Conservation (phyloP, 92 coral and sea anemone species). For the Parazoanthus swiftii region DNA sequence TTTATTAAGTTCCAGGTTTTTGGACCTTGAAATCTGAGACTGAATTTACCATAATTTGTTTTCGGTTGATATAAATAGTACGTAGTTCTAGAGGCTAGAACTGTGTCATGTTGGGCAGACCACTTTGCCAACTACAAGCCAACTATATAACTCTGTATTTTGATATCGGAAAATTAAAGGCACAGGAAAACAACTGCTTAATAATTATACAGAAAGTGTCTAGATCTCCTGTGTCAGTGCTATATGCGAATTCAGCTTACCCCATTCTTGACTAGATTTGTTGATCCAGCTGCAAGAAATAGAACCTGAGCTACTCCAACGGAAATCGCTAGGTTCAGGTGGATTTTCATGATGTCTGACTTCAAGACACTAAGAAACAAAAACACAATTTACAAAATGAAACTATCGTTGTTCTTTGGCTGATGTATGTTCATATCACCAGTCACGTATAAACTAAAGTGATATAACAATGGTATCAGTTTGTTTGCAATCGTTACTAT, state of each 20-base stretch:
- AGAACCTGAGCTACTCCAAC: constrained; percentile 62
- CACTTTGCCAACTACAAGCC: too few relatives aligned
- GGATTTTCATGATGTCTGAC: constrained; percentile 67
- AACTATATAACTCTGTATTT: too few relatives aligned
- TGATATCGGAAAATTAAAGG: background rate
- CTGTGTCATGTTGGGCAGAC: too few relatives aligned
- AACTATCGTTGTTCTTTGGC: background rate
- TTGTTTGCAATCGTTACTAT: background rate
- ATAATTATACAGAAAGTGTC: background rate
- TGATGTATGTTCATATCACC: background rate
- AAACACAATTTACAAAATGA: background rate
- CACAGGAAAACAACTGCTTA: background rate
- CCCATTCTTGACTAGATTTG: constrained; percentile 52
- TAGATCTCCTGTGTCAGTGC: background rate
- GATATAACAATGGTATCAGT: background rate
- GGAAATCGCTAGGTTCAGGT: constrained; percentile 62
- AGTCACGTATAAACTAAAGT: background rate
- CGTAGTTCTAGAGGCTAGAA: too few relatives aligned
- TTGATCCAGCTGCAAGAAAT: constrained; percentile 65
- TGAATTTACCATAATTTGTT: too few relatives aligned
- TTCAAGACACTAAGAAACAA: constrained; percentile 48
- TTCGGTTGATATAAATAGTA: too few relatives aligned
- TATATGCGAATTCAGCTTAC: constrained; percentile 31
- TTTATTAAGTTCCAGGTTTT: too few relatives aligned
- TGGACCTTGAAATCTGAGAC: too few relatives aligned